Conservation (phyloP, 2,888 invertebrate genomes). For the Oscheius sp. region DNA sequence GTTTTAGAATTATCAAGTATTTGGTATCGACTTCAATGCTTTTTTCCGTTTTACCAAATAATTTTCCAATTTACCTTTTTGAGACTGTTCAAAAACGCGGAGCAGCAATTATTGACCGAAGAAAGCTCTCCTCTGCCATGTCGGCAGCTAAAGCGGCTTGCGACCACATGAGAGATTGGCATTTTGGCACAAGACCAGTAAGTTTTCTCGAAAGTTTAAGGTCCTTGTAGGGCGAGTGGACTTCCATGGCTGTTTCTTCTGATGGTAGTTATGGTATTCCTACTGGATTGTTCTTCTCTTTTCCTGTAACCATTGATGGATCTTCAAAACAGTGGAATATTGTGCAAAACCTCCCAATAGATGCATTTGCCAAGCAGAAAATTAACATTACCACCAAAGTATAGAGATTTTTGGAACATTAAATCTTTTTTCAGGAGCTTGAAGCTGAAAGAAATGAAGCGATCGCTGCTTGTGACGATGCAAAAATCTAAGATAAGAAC, state of each 20-base stretch:
- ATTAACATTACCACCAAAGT: conserved; percentile 82
- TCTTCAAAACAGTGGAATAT: conserved; percentile 70
- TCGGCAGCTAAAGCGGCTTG: conserved; percentile 98
- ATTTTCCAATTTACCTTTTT: neutral
- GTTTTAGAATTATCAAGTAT: no score
- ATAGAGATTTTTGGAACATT: neutral
- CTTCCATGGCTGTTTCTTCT: conserved; percentile 93
- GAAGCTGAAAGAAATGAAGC: conserved; percentile 68
- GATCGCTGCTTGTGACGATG: conserved; percentile 64
- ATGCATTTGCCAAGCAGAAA: conserved; percentile 85
- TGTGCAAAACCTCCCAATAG: conserved; percentile 80
- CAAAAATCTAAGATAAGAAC: conserved; percentile 51
- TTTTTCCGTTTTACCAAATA: no score
- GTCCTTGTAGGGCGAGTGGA: conserved; percentile 65
- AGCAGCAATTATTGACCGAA: conserved; percentile 92
- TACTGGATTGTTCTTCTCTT: conserved; percentile 90
- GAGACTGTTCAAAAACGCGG: conserved; percentile 94
- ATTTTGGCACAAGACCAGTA: conserved; percentile 72
- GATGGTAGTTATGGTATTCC: conserved; percentile 93
- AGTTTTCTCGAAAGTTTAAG: neutral
- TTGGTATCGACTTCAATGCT: no score
- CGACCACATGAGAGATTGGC: conserved; percentile 97
- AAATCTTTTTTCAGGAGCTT: conserved; percentile 47
- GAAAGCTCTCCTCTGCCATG: conserved; percentile 98
- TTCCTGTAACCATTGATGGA: conserved; percentile 83